phyloP scores from a whole-genome alignment of 37 sponge, comb jelly and placozoan genomes.

The Aplysina aerophoba region DNA sequence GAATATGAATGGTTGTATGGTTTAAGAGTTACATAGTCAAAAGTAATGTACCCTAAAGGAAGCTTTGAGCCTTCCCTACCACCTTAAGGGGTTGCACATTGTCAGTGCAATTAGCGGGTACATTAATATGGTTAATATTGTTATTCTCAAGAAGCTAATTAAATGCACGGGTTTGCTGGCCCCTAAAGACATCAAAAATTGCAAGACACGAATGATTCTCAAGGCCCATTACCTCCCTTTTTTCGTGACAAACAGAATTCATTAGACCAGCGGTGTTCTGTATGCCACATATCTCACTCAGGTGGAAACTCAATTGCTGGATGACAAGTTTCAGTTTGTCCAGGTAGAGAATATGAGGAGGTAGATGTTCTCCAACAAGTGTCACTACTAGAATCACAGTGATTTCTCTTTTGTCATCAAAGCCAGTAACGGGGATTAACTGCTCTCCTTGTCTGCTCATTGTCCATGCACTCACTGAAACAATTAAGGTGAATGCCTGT shows the following conservation, averaged over 20 bases:
- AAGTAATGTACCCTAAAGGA: too few relatives aligned
- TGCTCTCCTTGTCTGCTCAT: slow-evolving; percentile 45
- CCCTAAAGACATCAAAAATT: slow-evolving; percentile 58
- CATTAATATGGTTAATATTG: slow-evolving; percentile 19
- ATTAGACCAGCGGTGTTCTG: slow-evolving; percentile 60
- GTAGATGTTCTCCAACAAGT: slow-evolving; percentile 44
- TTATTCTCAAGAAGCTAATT: slow-evolving; percentile 7
- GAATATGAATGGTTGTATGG: too few relatives aligned
- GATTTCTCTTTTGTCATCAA: slow-evolving; percentile 65
- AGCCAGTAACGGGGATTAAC: slow-evolving; percentile 30
- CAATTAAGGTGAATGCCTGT: slow-evolving; percentile 41
- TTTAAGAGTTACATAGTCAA: too few relatives aligned
- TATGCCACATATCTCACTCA: slow-evolving; percentile 51
- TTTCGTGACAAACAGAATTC: slow-evolving; percentile 59
- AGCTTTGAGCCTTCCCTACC: too few relatives aligned
- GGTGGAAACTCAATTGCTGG: slow-evolving; percentile 41
- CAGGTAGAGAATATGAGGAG: slow-evolving; percentile 54
- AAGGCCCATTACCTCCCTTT: slow-evolving; percentile 30
- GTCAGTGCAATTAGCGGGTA: slow-evolving; percentile 60
- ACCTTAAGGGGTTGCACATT: slow-evolving; percentile 49
- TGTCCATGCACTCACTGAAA: slow-evolving; percentile 55
- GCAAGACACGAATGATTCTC: slow-evolving; percentile 39
- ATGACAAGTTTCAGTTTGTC: slow-evolving; percentile 54
- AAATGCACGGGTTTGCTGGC: slow-evolving; percentile 28
- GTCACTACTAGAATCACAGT: slow-evolving; percentile 57